Evolutionary conservation across 2,888 invertebrate species (phyloP).

Genomic region (Thymelicus acteon): DNA sequence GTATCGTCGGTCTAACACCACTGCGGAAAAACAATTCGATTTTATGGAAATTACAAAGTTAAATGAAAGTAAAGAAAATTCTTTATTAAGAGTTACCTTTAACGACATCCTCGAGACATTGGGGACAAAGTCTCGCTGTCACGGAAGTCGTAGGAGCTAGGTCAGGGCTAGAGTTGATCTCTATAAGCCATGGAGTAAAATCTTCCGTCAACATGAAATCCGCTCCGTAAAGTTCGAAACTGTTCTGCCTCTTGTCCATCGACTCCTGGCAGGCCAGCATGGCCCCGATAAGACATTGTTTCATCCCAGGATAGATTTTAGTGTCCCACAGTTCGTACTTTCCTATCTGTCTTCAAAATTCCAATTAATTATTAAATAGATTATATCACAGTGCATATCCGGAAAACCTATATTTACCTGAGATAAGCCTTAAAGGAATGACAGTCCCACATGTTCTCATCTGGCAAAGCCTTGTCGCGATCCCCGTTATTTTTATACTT

Average conservation of each 20-base stretch:
- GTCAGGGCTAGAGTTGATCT: conserved; percentile 97
- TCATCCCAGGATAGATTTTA: conserved; percentile 95
- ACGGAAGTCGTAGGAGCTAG: conserved; percentile 96
- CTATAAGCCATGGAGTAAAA: conserved; percentile 95
- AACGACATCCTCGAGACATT: conserved; percentile 94
- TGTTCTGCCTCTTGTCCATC: conserved; percentile 91
- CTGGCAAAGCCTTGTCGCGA: conserved; percentile 90
- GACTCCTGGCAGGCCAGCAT: conserved; percentile 94
- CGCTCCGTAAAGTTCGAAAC: conserved; percentile 97
- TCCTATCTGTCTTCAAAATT: conserved; percentile 87
- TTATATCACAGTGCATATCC: background rate
- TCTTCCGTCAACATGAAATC: conserved; percentile 97
- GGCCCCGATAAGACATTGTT: conserved; percentile 89
- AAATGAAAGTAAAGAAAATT: background rate
- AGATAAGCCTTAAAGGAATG: conserved; percentile 90
- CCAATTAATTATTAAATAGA: conserved; percentile 45
- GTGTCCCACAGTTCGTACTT: conserved; percentile 92
- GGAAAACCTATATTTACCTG: conserved; percentile 73
- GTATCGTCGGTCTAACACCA: conserved; percentile 89
- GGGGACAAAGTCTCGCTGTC: conserved; percentile 93
- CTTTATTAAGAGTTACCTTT: conserved; percentile 87
- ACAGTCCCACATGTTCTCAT: conserved; percentile 98
- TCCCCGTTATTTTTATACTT: conserved; percentile 90
- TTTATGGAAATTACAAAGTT: too few species aligned
- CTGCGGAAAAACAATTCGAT: conserved; percentile 74